phyloP scores from a whole-genome alignment of 2,888 invertebrate genomes.

The Lycocerus yunnanus region DNA sequence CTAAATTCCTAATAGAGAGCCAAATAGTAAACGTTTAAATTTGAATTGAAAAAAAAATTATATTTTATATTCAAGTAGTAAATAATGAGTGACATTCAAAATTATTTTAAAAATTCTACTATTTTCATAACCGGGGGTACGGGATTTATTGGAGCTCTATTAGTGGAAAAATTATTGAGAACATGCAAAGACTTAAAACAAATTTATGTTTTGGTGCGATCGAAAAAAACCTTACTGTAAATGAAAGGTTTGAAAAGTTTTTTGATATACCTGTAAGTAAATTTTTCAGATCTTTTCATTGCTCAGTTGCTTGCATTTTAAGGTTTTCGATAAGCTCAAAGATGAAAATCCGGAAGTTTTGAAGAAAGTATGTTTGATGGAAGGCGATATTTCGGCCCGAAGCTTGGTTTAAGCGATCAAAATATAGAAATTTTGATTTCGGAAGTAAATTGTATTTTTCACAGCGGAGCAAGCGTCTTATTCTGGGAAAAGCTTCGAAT shows the following conservation, averaged over 20 bases:
- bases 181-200: slow-evolving; percentile 46
- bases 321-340: slow-evolving; percentile 59
- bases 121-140: slow-evolving; percentile 72
- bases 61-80: too few relatives aligned
- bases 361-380: slow-evolving; percentile 59
- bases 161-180: slow-evolving; percentile 48
- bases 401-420: slow-evolving; percentile 56
- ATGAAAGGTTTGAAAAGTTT: slow-evolving; percentile 57
- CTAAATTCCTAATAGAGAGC: too few relatives aligned
- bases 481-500: slow-evolving; percentile 59
- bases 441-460: slow-evolving; percentile 56
- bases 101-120: slow-evolving; percentile 36
- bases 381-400: slow-evolving; percentile 58
- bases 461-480: slow-evolving; percentile 60
- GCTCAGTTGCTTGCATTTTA: too few relatives aligned
- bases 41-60: too few relatives aligned
- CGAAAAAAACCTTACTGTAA: slow-evolving; percentile 46
- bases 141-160: slow-evolving; percentile 48
- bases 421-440: slow-evolving; percentile 56
- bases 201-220: slow-evolving; percentile 46
- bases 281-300: too few relatives aligned
- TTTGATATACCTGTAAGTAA: slow-evolving; percentile 34
- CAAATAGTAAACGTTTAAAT: too few relatives aligned
- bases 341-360: slow-evolving; percentile 53
- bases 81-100: not conserved